Evolutionary conservation across 2,888 invertebrate genomes (phyloP), one percentile per base, ranked within the genome.

Genomic region (Amblyjoppa fuscipennis): DNA sequence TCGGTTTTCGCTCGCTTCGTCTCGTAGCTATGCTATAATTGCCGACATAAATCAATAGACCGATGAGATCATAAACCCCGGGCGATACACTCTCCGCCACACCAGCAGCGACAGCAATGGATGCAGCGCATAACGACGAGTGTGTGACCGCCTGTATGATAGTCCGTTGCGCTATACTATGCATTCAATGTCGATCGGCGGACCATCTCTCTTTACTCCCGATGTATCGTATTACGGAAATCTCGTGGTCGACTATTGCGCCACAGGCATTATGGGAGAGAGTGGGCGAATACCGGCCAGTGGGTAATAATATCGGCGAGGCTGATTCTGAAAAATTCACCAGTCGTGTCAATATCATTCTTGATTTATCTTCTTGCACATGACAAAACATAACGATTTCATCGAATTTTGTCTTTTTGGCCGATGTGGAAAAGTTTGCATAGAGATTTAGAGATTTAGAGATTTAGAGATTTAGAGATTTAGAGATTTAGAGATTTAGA

Each of bases 41-140:
- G 93, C 93, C 92, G 93, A 91, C 93, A 93, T 94, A 94, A 94
- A 94, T 94, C 94, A 94, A 93, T 94, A 93, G 93, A 81, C 91
- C 92, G 93, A 93, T 93, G 94, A 94, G 93, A 94, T 94, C 94
- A 94, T 94, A 94, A 94, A 93, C 93, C 92, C 92, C 90, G 91
- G 90, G 91, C 93, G 92, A 93, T 93, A 93, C 92, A 92, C 82
- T 84, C 91, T 89, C 90, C 91, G 91, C 91, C 91, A 92, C 90
- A 90, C 90, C 90, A 71, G 66, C 76, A 75, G 61, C 61, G 31
- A 61, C 31, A 20, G 75, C 61, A 61, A 74, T 25, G 83, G 69
- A 80, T 76, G 49, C 76, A 68, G 79, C 61, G 34, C 92, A 92
- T 91, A 93, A 91, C 91, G 90, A 90, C 90, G 90, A 91, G 90